Conservation (phyloP, 1,140 invertebrate genomes). For the Papilio xuthus region DNA sequence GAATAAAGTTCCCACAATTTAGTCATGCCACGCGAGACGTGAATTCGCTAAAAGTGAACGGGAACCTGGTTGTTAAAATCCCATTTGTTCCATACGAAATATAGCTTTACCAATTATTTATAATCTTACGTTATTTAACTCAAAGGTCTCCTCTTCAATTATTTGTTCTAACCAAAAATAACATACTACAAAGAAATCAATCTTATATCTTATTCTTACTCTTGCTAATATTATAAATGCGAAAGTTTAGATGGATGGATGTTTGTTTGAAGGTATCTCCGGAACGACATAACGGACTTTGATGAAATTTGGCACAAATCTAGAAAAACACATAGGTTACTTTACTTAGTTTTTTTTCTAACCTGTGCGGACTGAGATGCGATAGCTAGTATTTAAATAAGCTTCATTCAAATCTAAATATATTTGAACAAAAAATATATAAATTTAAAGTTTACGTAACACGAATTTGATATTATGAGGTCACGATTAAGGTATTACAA, state of each 20-base stretch:
- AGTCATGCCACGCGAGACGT: background rate
- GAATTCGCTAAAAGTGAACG: constrained; percentile 21
- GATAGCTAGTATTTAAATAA: too few species aligned
- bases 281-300: too few species aligned
- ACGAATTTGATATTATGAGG: constrained; percentile 4
- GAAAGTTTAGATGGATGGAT: too few species aligned
- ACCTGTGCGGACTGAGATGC: too few species aligned
- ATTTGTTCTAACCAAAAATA: background rate
- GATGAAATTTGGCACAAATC: too few species aligned
- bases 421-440: background rate
- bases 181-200: too few species aligned
- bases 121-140: constrained; percentile 3
- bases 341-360: too few species aligned
- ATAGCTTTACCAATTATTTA: constrained; percentile 18
- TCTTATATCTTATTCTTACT: too few species aligned
- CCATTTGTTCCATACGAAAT: constrained; percentile 15
- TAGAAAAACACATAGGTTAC: too few species aligned
- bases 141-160: background rate
- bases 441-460: constrained; percentile 16
- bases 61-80: constrained; percentile 9
- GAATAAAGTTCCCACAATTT: constrained; percentile 10
- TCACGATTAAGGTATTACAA: constrained; percentile 26
- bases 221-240: too few species aligned
- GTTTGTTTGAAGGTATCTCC: too few species aligned
- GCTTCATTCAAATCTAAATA: background rate